Evolutionary conservation across 2,797 vertebrate species (phyloP).

Genomic region (Crax fasciolata): DNA sequence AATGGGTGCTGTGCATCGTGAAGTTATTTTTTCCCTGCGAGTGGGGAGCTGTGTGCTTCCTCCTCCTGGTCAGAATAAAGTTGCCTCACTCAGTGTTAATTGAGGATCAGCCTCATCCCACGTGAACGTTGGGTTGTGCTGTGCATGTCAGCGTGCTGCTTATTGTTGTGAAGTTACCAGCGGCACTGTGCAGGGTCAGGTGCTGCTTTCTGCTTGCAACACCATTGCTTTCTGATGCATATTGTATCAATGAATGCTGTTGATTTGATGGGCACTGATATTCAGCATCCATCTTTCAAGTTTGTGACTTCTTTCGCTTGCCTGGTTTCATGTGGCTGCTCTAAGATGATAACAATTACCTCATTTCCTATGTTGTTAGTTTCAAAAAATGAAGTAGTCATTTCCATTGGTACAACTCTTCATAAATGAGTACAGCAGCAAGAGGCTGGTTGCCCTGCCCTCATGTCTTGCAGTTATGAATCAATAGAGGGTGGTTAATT

Average conservation of each 20-base stretch:
- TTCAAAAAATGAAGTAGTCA: not conserved
- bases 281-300: not conserved
- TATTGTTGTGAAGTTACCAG: not conserved
- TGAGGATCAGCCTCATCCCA: not conserved
- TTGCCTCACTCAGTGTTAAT: fast-evolving
- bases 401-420: not conserved
- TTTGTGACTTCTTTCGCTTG: not conserved
- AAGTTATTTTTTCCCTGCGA: not conserved
- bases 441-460: constrained; percentile 36
- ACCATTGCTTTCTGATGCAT: not conserved
- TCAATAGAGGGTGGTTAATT: constrained; percentile 9
- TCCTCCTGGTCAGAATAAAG: not conserved
- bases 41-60: not conserved
- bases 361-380: constrained; percentile 1
- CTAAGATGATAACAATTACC: not conserved
- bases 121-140: not conserved
- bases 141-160: not conserved
- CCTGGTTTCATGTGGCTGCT: not conserved
- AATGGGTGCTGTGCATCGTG: fast-evolving
- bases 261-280: not conserved
- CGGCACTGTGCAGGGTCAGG: fast-evolving
- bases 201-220: not conserved
- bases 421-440: not conserved
- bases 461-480: not conserved
- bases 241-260: not conserved